Evolutionary conservation across 2,797 vertebrate species (phyloP).

Genomic region (Orestias chungarensis): DNA sequence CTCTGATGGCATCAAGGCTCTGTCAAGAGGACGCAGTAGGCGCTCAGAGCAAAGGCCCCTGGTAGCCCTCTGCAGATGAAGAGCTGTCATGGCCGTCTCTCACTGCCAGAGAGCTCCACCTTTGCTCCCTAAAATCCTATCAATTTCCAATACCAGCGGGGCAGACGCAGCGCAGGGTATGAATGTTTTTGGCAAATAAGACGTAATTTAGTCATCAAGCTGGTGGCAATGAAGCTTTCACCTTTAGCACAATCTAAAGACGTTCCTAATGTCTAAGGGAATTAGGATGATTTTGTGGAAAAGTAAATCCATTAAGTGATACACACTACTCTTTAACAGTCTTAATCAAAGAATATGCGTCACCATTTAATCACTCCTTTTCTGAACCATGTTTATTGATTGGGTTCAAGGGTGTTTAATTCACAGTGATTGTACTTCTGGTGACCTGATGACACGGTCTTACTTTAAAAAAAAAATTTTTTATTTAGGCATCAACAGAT

Average conservation of each 20-base stretch:
- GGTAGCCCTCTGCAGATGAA: slow-evolving; percentile 63
- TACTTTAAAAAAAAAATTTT: not conserved
- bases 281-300: not conserved
- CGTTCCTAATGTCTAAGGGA: not conserved
- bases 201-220: slow-evolving; percentile 47
- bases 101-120: slow-evolving; percentile 59
- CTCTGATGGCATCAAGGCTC: slow-evolving; percentile 69
- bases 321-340: not conserved
- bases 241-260: not conserved
- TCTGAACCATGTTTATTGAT: not conserved
- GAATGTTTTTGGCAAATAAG: slow-evolving; percentile 62
- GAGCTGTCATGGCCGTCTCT: slow-evolving; percentile 72
- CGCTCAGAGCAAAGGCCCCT: slow-evolving; percentile 67
- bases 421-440: not conserved
- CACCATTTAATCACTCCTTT: not conserved
- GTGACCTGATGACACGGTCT: not conserved
- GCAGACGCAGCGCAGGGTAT: slow-evolving; percentile 62
- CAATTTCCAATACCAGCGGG: slow-evolving; percentile 74
- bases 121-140: slow-evolving; percentile 59
- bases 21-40: slow-evolving; percentile 69
- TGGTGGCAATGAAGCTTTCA: slow-evolving; percentile 34
- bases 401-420: not conserved
- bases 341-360: not conserved
- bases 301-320: not conserved
- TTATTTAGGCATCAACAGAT: not conserved